Base-by-base conservation (phyloP, 2,888 invertebrate species). In the Volucella inflata region DNA sequence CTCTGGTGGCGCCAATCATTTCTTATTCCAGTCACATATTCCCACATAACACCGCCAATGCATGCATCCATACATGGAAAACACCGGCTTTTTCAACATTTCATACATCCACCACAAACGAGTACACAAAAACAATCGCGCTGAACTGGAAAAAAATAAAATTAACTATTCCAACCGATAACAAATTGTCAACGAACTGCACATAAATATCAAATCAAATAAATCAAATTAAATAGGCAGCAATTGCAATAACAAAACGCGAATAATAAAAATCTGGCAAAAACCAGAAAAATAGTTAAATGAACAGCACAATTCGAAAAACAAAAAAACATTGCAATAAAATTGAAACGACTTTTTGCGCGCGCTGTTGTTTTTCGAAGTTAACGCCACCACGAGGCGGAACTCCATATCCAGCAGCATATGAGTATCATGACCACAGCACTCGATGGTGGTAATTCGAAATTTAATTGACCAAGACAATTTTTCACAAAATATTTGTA, bases 141-240 rank as follows among this genome's bases (percentile, higher is more conserved):
- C 21, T 2, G 21, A 21, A 68, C 70, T 68, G 70, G 74, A 74
- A 67, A 62, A 48, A 36, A 67, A n/a, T 59, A 74, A 72, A 78
- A 78, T 68, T 83, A 78, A 57, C 83, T 83, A 74, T 83, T 83
- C 74, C 59, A 64, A 74, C 74, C 74, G 79, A 78, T 83, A 83
- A 83, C 78, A 83, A 83, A 83, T 74, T 78, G 78, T 78, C 74
- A 78, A 74, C 55, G 30, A 74, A 60, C 57, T 48, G 30, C 59
- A 74, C 51, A 70, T 83, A 74, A 83, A 83, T 74, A 78, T 78
- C 53, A 62, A 77, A 67, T 59, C 67, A 74, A 78, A 68, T 67
- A 48, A 55, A 60, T 60, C 30, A 30, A 30, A 30, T 30, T 30
- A 30, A 30, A 30, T 30, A 30, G 30, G 57, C 16, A 44, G 68